Conservation (phyloP, 2,888 invertebrate genomes). For the Melolontha melolontha region DNA sequence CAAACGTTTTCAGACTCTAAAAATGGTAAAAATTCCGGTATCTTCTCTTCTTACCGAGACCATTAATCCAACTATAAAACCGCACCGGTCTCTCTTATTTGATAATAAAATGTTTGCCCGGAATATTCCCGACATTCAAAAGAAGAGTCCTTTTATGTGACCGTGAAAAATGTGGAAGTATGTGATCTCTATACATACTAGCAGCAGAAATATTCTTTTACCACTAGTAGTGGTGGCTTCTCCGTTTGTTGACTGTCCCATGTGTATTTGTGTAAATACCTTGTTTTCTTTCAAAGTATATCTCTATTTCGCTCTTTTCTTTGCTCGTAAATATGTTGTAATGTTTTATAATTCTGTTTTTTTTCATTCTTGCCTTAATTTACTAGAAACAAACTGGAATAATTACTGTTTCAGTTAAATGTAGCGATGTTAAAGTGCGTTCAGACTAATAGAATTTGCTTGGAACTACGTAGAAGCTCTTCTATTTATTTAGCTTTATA, state of each 20-base stretch:
- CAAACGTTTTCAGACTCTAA: conserved; percentile 22
- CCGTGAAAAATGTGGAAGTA: conserved; percentile 44
- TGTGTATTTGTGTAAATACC: conserved; percentile 5
- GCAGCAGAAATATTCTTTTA: conserved; percentile 1
- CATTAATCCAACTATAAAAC: conserved; percentile 27
- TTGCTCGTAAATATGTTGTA: not conserved
- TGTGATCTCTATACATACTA: conserved; percentile 22
- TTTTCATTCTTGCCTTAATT: conserved; percentile 1
- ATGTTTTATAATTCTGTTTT: not conserved
- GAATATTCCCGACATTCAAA: conserved; percentile 32
- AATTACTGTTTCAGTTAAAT: conserved; percentile 4
- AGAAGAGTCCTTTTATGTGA: conserved; percentile 39
- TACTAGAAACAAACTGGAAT: conserved; percentile 12
- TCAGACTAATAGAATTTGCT: conserved; percentile 7
- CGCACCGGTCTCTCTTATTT: conserved; percentile 37
- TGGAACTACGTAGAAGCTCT: not conserved
- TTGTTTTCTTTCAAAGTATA: not conserved
- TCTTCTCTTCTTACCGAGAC: conserved; percentile 1
- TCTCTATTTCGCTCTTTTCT: not conserved
- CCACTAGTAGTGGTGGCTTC: not conserved
- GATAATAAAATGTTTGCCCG: conserved; percentile 40
- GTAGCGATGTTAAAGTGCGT: too few relatives aligned
- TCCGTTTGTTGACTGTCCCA: conserved; percentile 1
- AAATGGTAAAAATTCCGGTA: conserved; percentile 31
- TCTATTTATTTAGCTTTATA: conserved; percentile 4